Evolutionary conservation across 2,113 vertebrate genomes (phyloP).

Genomic region (Pyrgilauda ruficollis): DNA sequence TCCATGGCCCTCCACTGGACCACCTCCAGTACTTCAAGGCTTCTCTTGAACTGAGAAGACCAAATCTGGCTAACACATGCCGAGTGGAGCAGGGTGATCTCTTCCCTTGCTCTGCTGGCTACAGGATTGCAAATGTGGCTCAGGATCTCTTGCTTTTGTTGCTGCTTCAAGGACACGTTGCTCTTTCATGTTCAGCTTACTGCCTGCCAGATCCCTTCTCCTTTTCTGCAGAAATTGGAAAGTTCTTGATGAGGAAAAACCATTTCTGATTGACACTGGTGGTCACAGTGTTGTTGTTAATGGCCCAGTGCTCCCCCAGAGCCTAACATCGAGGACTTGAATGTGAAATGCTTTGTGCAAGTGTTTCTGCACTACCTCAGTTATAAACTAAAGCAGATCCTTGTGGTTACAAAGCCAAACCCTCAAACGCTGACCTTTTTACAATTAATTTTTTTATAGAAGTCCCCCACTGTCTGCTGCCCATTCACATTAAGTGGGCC

Average conservation of each 20-base stretch:
- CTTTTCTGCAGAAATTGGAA: background rate
- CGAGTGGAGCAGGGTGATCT: fast-evolving
- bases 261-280: background rate
- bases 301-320: background rate
- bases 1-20: fast-evolving
- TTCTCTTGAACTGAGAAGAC: background rate
- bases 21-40: background rate
- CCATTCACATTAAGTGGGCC: background rate
- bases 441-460: background rate
- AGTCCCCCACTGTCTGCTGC: background rate
- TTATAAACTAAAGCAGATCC: background rate
- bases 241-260: background rate
- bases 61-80: background rate
- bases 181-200: background rate
- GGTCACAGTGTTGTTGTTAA: background rate
- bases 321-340: background rate
- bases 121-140: background rate
- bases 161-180: background rate
- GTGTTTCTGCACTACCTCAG: background rate
- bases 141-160: background rate
- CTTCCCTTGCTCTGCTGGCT: background rate
- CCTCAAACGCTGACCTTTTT: background rate
- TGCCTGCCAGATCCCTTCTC: background rate
- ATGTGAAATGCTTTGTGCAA: fast-evolving
- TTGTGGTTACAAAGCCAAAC: background rate